phyloP scores from a whole-genome alignment of 2,888 invertebrate species.

The Carcina quercana region DNA sequence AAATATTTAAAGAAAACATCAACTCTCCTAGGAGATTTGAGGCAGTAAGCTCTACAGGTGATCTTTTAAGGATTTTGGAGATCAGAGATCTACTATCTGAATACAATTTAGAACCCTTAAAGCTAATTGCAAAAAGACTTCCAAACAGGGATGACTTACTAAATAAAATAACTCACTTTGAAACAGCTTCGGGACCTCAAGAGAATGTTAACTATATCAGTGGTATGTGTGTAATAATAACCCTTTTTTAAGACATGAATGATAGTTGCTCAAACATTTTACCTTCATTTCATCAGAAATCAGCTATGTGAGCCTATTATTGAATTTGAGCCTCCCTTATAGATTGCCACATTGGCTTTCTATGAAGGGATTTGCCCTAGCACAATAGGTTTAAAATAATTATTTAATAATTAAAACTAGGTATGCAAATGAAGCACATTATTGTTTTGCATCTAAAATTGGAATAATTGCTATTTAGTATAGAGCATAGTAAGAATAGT shows the following conservation, averaged over 20 bases:
- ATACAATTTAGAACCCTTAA: slow-evolving; percentile 44
- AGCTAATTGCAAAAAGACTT: slow-evolving; percentile 39
- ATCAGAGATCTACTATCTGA: slow-evolving; percentile 48
- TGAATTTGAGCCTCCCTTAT: no score
- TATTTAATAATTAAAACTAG: neutral
- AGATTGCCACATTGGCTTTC: no score
- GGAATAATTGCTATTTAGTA: no score
- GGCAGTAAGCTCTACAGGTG: slow-evolving; percentile 39
- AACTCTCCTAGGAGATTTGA: slow-evolving; percentile 56
- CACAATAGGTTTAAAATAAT: neutral
- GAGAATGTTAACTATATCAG: slow-evolving; percentile 36
- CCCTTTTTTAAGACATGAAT: neutral
- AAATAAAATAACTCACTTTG: slow-evolving; percentile 37
- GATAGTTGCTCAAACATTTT: neutral
- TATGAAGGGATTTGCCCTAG: neutral
- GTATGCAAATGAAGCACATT: no score
- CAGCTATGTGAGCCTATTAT: no score
- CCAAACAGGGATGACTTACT: slow-evolving; percentile 30
- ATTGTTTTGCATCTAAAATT: no score
- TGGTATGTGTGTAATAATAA: slow-evolving; percentile 15
- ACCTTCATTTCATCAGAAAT: neutral
- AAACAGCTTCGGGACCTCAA: slow-evolving; percentile 27
- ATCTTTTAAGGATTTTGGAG: slow-evolving; percentile 50
- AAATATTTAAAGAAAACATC: slow-evolving; percentile 43
- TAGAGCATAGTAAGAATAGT: no score